phyloP scores from a whole-genome alignment of 2,113 vertebrate species.

The Maccullochella peelii region DNA sequence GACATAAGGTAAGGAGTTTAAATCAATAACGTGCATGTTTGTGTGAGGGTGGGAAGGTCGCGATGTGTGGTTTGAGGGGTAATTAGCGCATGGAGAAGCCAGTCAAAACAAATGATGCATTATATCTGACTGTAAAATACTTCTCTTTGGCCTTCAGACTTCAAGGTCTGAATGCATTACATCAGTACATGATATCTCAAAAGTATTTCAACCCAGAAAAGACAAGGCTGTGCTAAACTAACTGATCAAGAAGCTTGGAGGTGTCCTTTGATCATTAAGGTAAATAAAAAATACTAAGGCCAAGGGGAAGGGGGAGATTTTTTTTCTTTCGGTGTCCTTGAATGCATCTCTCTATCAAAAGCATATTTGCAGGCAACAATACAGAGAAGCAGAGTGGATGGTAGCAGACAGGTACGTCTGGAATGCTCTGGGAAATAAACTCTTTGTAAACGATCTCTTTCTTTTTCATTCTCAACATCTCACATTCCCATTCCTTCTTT shows the following conservation, averaged over 20 bases:
- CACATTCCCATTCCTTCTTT: not conserved
- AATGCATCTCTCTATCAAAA: conserved; percentile 25
- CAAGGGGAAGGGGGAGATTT: not conserved
- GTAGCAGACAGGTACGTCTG: conserved; percentile 41
- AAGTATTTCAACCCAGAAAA: conserved; percentile 11
- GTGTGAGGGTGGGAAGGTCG: conserved; percentile 14
- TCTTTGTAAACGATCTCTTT: conserved; percentile 9
- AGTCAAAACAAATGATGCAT: conserved; percentile 34
- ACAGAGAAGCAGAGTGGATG: conserved; percentile 7
- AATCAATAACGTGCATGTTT: conserved; percentile 38
- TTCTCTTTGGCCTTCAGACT: conserved; percentile 41
- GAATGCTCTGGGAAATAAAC: conserved; percentile 47
- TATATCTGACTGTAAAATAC: conserved; percentile 1
- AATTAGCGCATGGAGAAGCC: conserved; percentile 40
- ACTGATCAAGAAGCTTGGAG: not conserved
- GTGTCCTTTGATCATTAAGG: conserved; percentile 21
- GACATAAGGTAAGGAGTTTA: conserved; percentile 1
- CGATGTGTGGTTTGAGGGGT: conserved; percentile 12
- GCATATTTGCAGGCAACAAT: conserved; percentile 6
- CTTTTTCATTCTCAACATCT: conserved; percentile 19
- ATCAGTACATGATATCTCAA: conserved; percentile 8
- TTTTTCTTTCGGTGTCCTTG: not conserved
- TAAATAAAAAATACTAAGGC: conserved; percentile 23
- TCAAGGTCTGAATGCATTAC: conserved; percentile 36
- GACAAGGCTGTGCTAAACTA: conserved; percentile 16